Percentiles rank a stretch among this genome's conserved stretches.
Conservation (phyloP, 2,113 vertebrate species). For the Gallinago paraguaiae region DNA sequence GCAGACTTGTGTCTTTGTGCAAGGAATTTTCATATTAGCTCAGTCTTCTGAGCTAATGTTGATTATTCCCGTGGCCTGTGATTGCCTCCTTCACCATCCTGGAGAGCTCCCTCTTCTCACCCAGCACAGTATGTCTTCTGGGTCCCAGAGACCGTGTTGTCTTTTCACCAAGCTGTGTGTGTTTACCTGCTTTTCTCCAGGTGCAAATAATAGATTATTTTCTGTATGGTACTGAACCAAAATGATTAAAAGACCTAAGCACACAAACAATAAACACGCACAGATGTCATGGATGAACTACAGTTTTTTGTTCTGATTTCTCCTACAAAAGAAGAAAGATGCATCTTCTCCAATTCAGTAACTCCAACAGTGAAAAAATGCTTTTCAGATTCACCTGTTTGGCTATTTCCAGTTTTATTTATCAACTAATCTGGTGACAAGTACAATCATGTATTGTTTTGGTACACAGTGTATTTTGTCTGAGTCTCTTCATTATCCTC, state of each 20-base stretch:
- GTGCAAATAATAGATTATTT: background rate
- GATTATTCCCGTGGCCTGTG: background rate
- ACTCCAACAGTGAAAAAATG: background rate
- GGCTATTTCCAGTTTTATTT: background rate
- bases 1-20: background rate
- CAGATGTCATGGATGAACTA: background rate
- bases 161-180: background rate
- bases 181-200: background rate
- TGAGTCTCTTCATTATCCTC: background rate
- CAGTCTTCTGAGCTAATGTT: background rate
- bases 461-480: background rate
- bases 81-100: background rate
- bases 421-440: background rate
- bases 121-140: fast-evolving
- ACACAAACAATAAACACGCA: background rate
- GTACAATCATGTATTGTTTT: background rate
- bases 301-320: background rate
- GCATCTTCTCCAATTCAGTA: background rate
- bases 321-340: background rate
- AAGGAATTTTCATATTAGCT: background rate
- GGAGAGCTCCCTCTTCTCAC: background rate
- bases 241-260: background rate
- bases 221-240: background rate
- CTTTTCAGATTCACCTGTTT: background rate
- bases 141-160: background rate